Conservation (phyloP, 1,140 invertebrate species). For the Diprion similis region DNA sequence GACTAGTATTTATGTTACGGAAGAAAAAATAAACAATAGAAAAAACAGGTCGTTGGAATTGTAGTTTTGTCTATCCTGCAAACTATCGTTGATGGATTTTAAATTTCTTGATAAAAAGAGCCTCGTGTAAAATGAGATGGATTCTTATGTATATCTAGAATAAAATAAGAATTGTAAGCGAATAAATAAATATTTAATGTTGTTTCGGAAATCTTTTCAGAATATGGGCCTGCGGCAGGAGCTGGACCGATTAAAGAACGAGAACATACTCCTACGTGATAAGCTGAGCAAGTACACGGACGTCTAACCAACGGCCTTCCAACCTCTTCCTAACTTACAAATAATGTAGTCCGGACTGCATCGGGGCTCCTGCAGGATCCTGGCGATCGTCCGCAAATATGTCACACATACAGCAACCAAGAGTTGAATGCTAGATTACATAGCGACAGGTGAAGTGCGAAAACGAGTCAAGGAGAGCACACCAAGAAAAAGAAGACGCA, state of each 20-base stretch:
- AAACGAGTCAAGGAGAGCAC: neutral
- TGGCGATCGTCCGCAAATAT: conserved; percentile 5
- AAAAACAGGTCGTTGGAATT: too few species aligned
- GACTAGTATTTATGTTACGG: too few species aligned
- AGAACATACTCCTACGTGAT: conserved; percentile 87
- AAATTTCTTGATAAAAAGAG: too few species aligned
- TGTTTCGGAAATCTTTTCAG: conserved; percentile 60
- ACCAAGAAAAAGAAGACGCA: conserved; percentile 24
- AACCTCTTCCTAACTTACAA: conserved; percentile 15
- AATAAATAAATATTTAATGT: neutral
- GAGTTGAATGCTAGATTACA: conserved; percentile 9
- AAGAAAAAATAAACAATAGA: too few species aligned
- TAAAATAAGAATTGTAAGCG: too few species aligned
- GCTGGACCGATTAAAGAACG: conserved; percentile 87
- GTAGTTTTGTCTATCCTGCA: too few species aligned
- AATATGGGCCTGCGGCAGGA: conserved; percentile 86
- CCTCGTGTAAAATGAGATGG: too few species aligned
- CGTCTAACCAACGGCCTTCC: conserved; percentile 66
- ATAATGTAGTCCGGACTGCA: neutral
- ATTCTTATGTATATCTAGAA: too few species aligned
- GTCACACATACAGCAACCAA: neutral
- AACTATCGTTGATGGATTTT: too few species aligned
- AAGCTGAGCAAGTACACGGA: conserved; percentile 86
- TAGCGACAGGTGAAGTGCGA: conserved; percentile 1
- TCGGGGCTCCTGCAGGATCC: neutral